Base-by-base conservation (phyloP, 2,888 invertebrate species). In the Phrixothrix hirtus region DNA sequence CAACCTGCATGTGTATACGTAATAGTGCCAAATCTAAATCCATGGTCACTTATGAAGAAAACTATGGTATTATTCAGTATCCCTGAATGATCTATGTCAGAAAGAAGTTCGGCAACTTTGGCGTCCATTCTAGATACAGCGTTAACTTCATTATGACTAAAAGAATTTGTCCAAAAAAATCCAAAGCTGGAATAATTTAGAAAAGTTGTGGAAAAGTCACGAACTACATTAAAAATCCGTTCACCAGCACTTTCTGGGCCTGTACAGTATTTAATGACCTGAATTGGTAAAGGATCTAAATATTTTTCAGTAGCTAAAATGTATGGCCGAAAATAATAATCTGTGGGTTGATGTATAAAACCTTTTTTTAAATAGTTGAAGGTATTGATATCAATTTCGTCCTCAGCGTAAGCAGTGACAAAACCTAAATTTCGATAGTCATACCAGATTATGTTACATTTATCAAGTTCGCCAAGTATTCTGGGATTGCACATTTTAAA, bases 151-250 rank as follows among this genome's bases (percentile, higher is more conserved):
- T 88, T 84, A 69, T 90, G 90, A 60, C 88, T 90, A 60, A 86
- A 85, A n/a, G 86, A 84, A 66, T 89, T 89, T 58, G 87, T 82
- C 91, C 91, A 91, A 70, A 90, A 89, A 14, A 91, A 76, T 0
- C 88, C 89, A 63, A 92, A 91, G 67, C 82, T 87, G 0, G 85
- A 82, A 1, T 81, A 74, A 17, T 79, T 76, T 57, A 79, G 78
- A 60, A 85, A 87, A 0, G 83, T 82, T 0, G 77, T 75, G 0
- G 83, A 81, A 64, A 91, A 86, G 63, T 89, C 85, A 13, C 82
- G 63, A 0, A 86, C 87, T 66, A 86, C 86, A 57, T 87, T 81
- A 55, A 89, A 78, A 11, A 90, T 76, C 32, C 87, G 81, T 67
- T 89, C 85, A 11, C 84, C 83, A 9, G 83, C 83, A 27, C 81